These are phyloP conservation scores for Myotis vivesi DNA, from an alignment of 2,797 vertebrate genomes.

Conservation along the genomic window DNA sequence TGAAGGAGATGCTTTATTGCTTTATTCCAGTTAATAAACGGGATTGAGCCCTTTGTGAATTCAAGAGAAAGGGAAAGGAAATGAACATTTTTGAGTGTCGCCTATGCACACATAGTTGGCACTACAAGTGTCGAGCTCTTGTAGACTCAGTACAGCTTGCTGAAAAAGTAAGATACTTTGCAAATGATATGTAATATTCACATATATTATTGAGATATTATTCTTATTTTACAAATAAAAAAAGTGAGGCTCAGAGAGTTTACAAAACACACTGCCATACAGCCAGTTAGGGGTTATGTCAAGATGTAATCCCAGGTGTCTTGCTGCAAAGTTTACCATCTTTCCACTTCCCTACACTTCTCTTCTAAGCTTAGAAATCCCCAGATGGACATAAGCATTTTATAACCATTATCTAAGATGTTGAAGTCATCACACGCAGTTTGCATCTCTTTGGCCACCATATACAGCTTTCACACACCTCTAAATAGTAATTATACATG, in stretches of 20 bases:
- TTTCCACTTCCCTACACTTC: neutral
- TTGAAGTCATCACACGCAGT: neutral
- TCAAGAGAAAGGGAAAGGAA: neutral
- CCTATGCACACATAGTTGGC: neutral
- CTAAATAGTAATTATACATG: conserved; percentile 24
- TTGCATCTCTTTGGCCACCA: neutral
- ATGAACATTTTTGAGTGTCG: neutral
- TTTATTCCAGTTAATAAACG: neutral
- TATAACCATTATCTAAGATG: neutral
- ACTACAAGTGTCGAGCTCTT: neutral
- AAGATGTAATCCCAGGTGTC: neutral
- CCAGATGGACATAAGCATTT: neutral
- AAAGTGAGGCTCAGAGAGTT: neutral
- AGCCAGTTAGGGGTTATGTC: neutral
- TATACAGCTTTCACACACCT: neutral
- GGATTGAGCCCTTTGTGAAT: neutral
- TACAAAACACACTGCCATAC: neutral
- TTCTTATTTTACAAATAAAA: neutral
- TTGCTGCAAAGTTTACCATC: neutral
- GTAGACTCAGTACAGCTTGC: neutral
- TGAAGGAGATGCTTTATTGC: neutral
- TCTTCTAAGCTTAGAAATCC: neutral
- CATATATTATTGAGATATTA: neutral
- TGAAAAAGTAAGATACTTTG: neutral
- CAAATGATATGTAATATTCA: neutral